Conservation (phyloP, 2,113 vertebrate genomes). For the Macquaria australasica region DNA sequence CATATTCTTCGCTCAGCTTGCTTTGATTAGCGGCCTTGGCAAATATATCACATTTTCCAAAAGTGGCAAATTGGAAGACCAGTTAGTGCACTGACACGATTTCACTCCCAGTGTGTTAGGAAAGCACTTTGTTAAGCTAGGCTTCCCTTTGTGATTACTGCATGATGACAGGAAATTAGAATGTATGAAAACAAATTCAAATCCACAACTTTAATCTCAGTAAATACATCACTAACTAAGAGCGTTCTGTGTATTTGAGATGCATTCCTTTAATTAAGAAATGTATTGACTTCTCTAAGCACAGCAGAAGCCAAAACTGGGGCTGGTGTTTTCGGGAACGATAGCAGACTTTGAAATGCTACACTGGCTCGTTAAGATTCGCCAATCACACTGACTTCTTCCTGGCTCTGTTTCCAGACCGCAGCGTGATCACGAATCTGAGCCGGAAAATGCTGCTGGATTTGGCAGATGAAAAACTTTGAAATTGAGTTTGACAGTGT, state of each 20-base stretch:
- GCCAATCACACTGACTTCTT: constrained; percentile 64
- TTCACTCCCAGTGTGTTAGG: constrained; percentile 43
- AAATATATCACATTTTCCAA: constrained; percentile 61
- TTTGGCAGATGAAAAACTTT: constrained; percentile 75
- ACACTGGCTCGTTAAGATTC: constrained; percentile 59
- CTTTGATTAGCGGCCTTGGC: constrained; percentile 71
- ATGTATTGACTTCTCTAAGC: constrained; percentile 39
- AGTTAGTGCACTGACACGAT: constrained; percentile 66
- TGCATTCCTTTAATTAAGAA: constrained; percentile 61
- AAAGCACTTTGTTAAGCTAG: constrained; percentile 58
- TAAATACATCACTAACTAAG: constrained; percentile 25
- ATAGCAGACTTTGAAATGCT: constrained; percentile 63
- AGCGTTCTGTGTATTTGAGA: constrained; percentile 33
- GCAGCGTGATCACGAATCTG: constrained; percentile 62
- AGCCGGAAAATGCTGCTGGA: constrained; percentile 71
- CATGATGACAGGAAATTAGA: constrained; percentile 63
- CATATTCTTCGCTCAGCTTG: constrained; percentile 66
- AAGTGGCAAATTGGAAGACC: constrained; percentile 48
- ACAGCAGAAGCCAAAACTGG: constrained; percentile 7
- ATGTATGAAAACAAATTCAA: constrained; percentile 48
- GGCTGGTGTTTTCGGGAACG: constrained; percentile 27
- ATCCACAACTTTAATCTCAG: constrained; percentile 60
- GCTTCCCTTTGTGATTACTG: constrained; percentile 62
- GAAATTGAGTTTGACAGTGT: constrained; percentile 76
- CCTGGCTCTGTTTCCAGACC: constrained; percentile 58